phyloP scores from a whole-genome alignment of 2,888 invertebrate species.

The Cephus sareptanus region DNA sequence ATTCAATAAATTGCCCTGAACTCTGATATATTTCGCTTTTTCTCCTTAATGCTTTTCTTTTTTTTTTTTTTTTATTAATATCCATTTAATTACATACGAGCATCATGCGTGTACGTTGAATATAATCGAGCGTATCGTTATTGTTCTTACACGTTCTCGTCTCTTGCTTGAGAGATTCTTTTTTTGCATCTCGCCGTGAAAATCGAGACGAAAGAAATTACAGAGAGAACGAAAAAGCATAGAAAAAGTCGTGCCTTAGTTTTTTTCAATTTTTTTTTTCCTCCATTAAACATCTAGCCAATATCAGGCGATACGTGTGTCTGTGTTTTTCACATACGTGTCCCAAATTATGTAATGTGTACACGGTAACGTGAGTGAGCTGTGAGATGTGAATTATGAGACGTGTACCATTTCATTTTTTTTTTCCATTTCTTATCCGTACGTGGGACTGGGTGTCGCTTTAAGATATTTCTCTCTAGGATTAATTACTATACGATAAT shows the following conservation, averaged over 20 bases:
- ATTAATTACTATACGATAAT: conserved; percentile 16
- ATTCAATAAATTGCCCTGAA: no score
- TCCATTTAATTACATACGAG: no score
- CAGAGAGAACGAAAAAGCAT: conserved; percentile 24
- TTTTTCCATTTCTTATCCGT: conserved; percentile 28
- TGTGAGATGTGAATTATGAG: no score
- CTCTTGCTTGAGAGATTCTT: conserved; percentile 6
- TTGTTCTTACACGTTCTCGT: conserved; percentile 21
- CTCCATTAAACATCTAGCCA: background rate
- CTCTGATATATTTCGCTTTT: no score
- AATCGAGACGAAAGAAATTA: conserved; percentile 15
- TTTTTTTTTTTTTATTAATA: no score
- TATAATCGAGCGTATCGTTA: conserved; percentile 8
- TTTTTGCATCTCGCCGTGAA: conserved; percentile 1
- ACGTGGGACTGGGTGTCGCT: conserved; percentile 20
- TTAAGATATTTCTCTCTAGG: conserved; percentile 20
- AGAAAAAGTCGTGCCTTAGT: background rate
- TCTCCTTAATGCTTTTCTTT: no score
- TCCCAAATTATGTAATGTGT: conserved; percentile 29
- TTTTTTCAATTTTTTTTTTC: no score
- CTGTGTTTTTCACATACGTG: conserved; percentile 3
- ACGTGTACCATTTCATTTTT: conserved; percentile 2
- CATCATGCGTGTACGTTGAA: no score
- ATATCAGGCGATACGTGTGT: background rate
- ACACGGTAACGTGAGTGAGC: conserved; percentile 5